Percentiles rank a stretch among this genome's conserved stretches.
Conservation (phyloP, 2,797 vertebrate genomes). For the Pseudopleuronectes americanus region DNA sequence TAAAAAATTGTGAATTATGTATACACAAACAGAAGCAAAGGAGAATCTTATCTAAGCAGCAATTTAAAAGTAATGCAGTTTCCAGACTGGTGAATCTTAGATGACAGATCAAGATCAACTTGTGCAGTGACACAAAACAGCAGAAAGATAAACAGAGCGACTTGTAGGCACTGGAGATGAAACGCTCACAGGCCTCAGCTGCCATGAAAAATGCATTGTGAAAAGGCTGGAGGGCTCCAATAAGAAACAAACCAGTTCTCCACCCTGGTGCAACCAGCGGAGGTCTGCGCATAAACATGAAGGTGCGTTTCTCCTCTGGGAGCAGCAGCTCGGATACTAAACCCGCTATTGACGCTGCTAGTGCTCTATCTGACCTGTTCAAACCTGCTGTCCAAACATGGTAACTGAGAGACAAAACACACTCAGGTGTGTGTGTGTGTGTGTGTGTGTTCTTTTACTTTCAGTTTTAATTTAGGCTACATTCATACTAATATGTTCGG, state of each 20-base stretch:
- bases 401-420: not conserved
- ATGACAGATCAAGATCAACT: slow-evolving; percentile 11
- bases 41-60: too few species aligned
- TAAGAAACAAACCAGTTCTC: slow-evolving; percentile 60
- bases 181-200: not conserved
- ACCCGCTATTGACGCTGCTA: slow-evolving; percentile 42
- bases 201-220: slow-evolving; percentile 28
- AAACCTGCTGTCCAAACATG: slow-evolving; percentile 36
- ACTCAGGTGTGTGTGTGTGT: slow-evolving; percentile 3
- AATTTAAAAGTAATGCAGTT: too few species aligned
- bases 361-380: slow-evolving; percentile 44
- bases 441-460: not conserved
- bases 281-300: slow-evolving; percentile 41
- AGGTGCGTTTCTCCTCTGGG: slow-evolving; percentile 27
- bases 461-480: too few species aligned
- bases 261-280: not conserved
- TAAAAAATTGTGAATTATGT: too few species aligned
- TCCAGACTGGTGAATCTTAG: not conserved
- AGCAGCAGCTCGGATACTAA: slow-evolving; percentile 38
- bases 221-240: slow-evolving; percentile 52
- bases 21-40: too few species aligned
- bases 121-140: slow-evolving; percentile 22
- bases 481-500: too few species aligned
- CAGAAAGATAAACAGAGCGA: slow-evolving; percentile 25
- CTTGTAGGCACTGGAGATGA: slow-evolving; percentile 25